A percentile compares a stretch with the other conserved stretches of the same genome.
These are phyloP conservation scores for Uloborus diversus DNA, from an alignment of 1,140 invertebrate genomes.

Conservation along the genomic window DNA sequence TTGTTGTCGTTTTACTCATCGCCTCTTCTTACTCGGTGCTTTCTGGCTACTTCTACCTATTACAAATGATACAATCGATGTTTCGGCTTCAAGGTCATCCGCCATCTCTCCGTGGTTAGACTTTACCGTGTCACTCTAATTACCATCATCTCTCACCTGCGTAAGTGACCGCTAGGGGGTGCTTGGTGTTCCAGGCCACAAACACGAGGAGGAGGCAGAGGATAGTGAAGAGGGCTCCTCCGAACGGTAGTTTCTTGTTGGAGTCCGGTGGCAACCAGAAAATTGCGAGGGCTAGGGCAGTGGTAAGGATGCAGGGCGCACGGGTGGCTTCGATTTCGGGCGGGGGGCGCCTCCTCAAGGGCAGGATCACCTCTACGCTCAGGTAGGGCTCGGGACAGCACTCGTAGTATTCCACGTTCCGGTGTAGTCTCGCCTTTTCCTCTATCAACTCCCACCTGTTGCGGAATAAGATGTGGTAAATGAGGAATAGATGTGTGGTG, in stretches of 20 bases:
- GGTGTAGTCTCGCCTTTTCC: background rate
- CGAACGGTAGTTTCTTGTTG: constrained; percentile 10
- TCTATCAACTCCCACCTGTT: constrained; percentile 26
- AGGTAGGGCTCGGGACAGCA: constrained; percentile 34
- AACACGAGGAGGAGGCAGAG: constrained; percentile 20
- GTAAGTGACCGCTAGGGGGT: background rate
- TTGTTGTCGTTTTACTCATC: too few species aligned
- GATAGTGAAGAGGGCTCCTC: constrained; percentile 20
- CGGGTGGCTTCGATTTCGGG: constrained; percentile 25
- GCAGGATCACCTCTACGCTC: constrained; percentile 5
- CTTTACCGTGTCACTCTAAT: too few species aligned
- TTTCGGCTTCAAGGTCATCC: too few species aligned
- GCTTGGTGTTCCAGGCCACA: background rate
- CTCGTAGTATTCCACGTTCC: constrained; percentile 23
- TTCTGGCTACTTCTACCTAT: too few species aligned
- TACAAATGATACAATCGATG: too few species aligned
- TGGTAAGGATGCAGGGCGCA: background rate
- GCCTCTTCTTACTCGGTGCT: too few species aligned
- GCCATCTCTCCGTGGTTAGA: too few species aligned
- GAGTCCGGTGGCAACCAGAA: constrained; percentile 48
- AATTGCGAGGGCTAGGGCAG: constrained; percentile 5
- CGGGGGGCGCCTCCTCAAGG: background rate
- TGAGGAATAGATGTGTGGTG: too few species aligned
- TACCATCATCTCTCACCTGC: constrained; percentile 10
- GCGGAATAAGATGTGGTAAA: background rate